Evolutionary conservation across 2,888 invertebrate genomes (phyloP), one percentile per base, ranked within the genome.

Genomic region (Biston betularia): DNA sequence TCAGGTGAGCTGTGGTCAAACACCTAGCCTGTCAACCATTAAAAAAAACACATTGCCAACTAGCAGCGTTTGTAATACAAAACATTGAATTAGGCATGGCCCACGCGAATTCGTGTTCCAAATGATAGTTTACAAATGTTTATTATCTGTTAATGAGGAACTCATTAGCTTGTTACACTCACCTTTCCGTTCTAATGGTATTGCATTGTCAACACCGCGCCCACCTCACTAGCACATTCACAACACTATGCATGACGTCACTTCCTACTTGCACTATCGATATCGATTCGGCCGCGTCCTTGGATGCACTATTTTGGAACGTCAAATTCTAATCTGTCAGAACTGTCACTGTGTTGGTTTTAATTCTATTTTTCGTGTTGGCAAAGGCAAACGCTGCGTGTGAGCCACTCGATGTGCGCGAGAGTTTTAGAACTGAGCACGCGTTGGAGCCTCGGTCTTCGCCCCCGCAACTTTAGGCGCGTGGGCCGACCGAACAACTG

Each of bases 231-330:
- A 80, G 78, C 85, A 86, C 84, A 82, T 85, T 84, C 92, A 90
- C 91, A 91, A 87, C 92, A 92, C 93, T 92, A 90, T 79, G 81
- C 92, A 92, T 93, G 89, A 92, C 91, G 91, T 92, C 92, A 93
- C 92, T 89, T 89, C 89, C 89, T 88, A 87, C 69, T 78, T 80
- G 82, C 89, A 89, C 88, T 81, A 84, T 85, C 85, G 82, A 85
- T 70, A 68, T 72, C 82, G 84, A 80, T 78, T 78, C 75, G 70
- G 72, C 76, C 71, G 72, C 73, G 74, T 76, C 77, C 75, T 76
- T 72, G 77, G 75, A 79, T 79, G 71, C 87, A 88, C 88, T 84
- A 70, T 59, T 78, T 69, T 69, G 68, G 72, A 76, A 69, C 70
- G 79, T 78, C 73, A 72, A 70, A 72, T 78, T 72, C 72, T 68